These are phyloP conservation scores for Torymus texanus DNA, from an alignment of 2,888 invertebrate species.

Conservation along the genomic window DNA sequence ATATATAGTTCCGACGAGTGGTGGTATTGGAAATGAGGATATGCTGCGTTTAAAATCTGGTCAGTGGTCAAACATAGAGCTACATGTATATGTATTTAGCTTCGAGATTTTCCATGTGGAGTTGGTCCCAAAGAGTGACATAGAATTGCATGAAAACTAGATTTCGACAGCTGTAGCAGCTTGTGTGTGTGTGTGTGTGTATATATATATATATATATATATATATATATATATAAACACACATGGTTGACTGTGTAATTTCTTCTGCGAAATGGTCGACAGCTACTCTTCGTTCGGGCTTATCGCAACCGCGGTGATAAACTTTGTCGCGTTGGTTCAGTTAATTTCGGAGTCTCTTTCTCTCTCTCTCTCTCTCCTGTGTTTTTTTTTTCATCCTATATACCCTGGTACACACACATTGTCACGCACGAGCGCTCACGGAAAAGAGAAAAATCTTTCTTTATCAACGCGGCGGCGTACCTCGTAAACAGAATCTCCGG, in stretches of 20 bases:
- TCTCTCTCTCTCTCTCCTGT: background rate
- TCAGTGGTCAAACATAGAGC: too few relatives aligned
- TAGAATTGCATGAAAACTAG: too few relatives aligned
- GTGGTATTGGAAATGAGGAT: too few relatives aligned
- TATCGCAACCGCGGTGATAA: constrained; percentile 9
- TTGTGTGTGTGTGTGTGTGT: too few relatives aligned
- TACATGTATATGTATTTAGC: too few relatives aligned
- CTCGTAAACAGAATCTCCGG: background rate
- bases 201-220: too few relatives aligned
- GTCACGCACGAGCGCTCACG: background rate
- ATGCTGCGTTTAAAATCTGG: too few relatives aligned
- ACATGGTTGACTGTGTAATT: too few relatives aligned
- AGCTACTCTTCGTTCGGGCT: background rate
- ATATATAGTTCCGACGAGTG: too few relatives aligned
- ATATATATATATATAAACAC: too few relatives aligned
- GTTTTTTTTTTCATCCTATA: background rate
- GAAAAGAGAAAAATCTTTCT: background rate
- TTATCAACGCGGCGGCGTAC: constrained; percentile 6
- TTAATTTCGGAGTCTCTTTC: background rate
- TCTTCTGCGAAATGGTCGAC: background rate
- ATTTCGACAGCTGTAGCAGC: background rate
- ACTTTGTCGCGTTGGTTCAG: constrained; percentile 4
- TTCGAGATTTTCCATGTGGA: background rate
- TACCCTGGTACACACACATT: background rate
- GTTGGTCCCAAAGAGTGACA: too few relatives aligned